A percentile compares a stretch with the other conserved stretches of the same genome.
These are phyloP conservation scores for Arothron firmamentum DNA, from an alignment of 2,113 vertebrate species.

Conservation along the genomic window DNA sequence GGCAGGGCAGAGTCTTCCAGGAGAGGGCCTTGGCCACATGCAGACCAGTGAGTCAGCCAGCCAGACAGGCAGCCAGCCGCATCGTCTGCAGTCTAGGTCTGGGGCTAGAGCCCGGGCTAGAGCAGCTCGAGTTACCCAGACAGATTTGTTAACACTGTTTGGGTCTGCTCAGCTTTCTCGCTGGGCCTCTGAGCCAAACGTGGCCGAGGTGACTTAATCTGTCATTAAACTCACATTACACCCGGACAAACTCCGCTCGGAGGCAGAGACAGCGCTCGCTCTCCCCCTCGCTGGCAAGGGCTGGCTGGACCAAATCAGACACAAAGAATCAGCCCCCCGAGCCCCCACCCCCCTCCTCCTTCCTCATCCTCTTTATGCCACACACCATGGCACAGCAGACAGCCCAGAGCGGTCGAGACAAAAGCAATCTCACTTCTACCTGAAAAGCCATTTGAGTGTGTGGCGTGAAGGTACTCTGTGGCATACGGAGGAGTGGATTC, in stretches of 20 bases:
- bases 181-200: slow-evolving; percentile 70
- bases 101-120: slow-evolving; percentile 59
- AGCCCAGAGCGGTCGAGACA: slow-evolving; percentile 65
- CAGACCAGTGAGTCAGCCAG: slow-evolving; percentile 61
- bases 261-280: slow-evolving; percentile 67
- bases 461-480: slow-evolving; percentile 39
- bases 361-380: slow-evolving; percentile 60
- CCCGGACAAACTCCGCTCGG: slow-evolving; percentile 63
- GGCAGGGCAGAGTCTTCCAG: slow-evolving; percentile 72
- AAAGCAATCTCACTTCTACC: slow-evolving; percentile 70
- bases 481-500: slow-evolving; percentile 14
- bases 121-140: slow-evolving; percentile 77
- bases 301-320: slow-evolving; percentile 68
- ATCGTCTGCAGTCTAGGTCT: slow-evolving; percentile 65
- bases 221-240: slow-evolving; percentile 80
- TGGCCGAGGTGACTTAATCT: slow-evolving; percentile 78
- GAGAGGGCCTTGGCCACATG: slow-evolving; percentile 70
- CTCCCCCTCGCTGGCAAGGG: slow-evolving; percentile 65
- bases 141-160: slow-evolving; percentile 81
- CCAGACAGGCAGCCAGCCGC: slow-evolving; percentile 69
- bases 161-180: slow-evolving; percentile 70
- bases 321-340: slow-evolving; percentile 52
- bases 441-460: slow-evolving; percentile 64
- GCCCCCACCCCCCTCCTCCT: slow-evolving; percentile 22
- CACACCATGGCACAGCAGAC: slow-evolving; percentile 72